Conservation (phyloP, 2,888 invertebrate species). For the Polydrusus cervinus region DNA sequence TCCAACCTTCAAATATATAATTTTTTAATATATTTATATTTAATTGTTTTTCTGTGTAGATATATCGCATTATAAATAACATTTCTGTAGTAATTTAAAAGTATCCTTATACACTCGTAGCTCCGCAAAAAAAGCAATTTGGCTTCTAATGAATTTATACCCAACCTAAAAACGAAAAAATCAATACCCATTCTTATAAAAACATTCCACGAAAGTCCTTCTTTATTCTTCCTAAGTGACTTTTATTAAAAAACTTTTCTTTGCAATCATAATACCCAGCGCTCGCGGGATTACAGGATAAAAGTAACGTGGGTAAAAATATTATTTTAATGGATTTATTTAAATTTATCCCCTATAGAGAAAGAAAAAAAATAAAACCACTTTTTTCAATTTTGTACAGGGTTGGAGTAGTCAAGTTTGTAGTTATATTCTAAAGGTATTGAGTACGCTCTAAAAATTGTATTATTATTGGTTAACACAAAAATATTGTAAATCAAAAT, state of each 20-base stretch:
- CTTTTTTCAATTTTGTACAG: conserved; percentile 26
- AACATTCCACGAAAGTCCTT: conserved; percentile 34
- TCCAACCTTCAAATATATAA: no score
- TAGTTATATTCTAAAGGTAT: not conserved
- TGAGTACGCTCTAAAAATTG: no score
- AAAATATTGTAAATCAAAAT: no score
- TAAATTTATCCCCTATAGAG: conserved; percentile 46
- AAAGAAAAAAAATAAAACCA: conserved; percentile 22
- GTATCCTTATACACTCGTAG: not conserved
- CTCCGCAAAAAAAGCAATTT: conserved; percentile 8
- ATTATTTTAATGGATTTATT: conserved; percentile 50
- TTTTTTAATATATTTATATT: no score
- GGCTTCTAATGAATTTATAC: conserved; percentile 18
- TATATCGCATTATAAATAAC: no score
- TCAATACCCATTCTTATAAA: conserved; percentile 27
- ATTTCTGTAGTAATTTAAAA: not conserved
- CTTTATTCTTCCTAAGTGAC: conserved; percentile 37
- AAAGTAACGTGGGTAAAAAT: conserved; percentile 42
- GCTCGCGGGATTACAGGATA: conserved; percentile 42
- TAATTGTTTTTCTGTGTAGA: no score
- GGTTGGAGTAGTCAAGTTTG: conserved; percentile 3
- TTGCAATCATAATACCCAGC: conserved; percentile 44
- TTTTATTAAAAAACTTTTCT: conserved; percentile 47
- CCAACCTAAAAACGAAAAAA: conserved; percentile 21
- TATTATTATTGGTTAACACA: no score